These are phyloP conservation scores for Tichodroma muraria DNA, from an alignment of 2,113 vertebrate species.

Conservation along the genomic window DNA sequence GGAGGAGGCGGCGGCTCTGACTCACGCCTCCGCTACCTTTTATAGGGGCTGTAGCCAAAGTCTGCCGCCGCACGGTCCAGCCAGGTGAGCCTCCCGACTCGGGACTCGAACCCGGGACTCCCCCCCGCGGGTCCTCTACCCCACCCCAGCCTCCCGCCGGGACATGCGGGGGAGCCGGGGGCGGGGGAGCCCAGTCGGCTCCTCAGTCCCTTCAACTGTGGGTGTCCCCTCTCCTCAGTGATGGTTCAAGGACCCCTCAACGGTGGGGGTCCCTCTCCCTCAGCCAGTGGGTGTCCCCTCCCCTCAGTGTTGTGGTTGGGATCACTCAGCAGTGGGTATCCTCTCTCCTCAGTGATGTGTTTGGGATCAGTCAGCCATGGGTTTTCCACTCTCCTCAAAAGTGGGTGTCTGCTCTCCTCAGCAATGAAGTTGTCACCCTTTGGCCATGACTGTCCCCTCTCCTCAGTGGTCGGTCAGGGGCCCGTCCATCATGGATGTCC, in stretches of 20 bases:
- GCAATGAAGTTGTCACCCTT: not conserved
- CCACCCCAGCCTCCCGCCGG: not conserved
- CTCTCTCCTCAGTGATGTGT: not conserved
- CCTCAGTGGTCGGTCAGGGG: no score
- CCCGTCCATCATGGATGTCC: no score
- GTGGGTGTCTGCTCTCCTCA: not conserved
- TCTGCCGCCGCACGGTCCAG: not conserved
- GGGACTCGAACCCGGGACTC: not conserved
- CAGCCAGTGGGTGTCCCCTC: no score
- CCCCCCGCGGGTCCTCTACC: not conserved
- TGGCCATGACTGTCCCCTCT: not conserved
- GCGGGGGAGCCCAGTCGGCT: accelerated
- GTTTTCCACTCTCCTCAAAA: no score
- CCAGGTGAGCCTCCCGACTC: not conserved
- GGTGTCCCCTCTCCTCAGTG: no score
- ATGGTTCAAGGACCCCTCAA: no score
- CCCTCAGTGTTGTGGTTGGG: no score
- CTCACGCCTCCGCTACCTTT: constrained; percentile 56
- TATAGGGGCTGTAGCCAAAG: constrained; percentile 51
- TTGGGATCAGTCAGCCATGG: no score
- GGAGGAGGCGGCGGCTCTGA: constrained; percentile 37
- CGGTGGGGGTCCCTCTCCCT: no score
- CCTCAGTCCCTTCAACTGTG: accelerated
- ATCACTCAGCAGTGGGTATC: no score
- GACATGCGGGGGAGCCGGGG: no score